Conservation (phyloP, 1,140 invertebrate species). For the Plectrocnemia conspersa region DNA sequence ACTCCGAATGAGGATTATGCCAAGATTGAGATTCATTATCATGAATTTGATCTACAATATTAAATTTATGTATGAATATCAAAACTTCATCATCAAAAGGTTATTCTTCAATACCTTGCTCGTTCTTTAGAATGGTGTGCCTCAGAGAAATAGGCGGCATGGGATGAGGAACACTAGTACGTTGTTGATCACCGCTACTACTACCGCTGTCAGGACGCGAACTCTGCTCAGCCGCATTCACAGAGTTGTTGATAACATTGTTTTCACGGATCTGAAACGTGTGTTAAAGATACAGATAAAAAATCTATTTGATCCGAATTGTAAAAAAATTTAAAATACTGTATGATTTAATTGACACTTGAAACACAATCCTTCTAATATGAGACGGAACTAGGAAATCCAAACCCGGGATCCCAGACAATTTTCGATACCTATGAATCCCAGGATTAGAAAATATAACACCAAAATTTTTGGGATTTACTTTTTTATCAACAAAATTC, state of each 20-base stretch:
- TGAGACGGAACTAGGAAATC: no score
- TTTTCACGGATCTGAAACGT: no score
- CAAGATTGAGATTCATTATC: conserved; percentile 21
- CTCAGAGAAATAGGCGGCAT: conserved; percentile 24
- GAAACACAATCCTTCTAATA: no score
- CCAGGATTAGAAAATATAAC: no score
- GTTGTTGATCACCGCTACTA: conserved; percentile 24
- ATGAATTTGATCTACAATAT: conserved; percentile 15
- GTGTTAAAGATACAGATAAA: no score
- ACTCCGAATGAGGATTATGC: conserved; percentile 31
- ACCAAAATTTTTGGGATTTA: no score
- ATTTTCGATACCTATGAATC: no score
- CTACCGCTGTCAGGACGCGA: conserved; percentile 17
- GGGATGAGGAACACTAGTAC: conserved; percentile 20
- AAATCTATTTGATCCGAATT: no score
- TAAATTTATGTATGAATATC: conserved; percentile 8
- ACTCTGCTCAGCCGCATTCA: neutral
- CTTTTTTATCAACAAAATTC: no score
- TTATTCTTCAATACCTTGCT: conserved; percentile 19
- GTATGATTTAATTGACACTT: no score
- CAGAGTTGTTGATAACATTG: neutral
- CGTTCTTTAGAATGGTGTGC: conserved; percentile 17
- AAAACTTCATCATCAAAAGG: neutral
- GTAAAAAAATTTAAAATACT: no score
- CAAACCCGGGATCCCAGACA: no score